These are phyloP conservation scores for Chironex yamaguchii DNA, from an alignment of 30 jellyfish, hydroid and myxozoan species.

Conservation along the genomic window DNA sequence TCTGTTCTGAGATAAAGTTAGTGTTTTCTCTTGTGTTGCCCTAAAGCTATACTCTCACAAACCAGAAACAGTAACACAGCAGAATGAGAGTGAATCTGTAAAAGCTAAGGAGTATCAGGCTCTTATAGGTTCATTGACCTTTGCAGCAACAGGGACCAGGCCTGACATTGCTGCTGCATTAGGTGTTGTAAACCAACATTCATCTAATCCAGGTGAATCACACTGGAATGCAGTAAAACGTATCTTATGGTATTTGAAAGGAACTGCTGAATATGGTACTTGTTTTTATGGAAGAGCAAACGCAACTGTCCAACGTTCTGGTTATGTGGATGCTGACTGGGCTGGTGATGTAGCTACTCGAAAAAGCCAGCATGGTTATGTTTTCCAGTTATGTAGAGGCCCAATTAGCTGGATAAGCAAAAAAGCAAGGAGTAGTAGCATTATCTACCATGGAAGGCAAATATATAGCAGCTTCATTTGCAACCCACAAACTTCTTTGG, in stretches of 20 bases:
- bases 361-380: background rate
- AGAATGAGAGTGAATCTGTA: background rate
- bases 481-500: too few species aligned
- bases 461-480: too few species aligned
- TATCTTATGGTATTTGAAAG: conserved; percentile 19
- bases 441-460: background rate
- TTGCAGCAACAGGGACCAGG: conserved; percentile 1
- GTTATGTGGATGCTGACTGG: conserved; percentile 35
- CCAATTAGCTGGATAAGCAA: background rate
- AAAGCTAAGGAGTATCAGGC: background rate
- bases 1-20: too few species aligned
- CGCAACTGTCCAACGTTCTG: background rate
- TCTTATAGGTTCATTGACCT: background rate
- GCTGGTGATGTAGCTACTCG: background rate
- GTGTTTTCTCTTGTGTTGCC: too few species aligned
- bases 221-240: conserved; percentile 47
- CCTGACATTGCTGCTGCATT: conserved; percentile 9
- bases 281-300: background rate
- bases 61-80: too few species aligned
- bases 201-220: conserved; percentile 14
- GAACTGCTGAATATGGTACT: conserved; percentile 1
- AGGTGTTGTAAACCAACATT: background rate
- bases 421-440: background rate
- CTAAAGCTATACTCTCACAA: too few species aligned
- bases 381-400: background rate